These are phyloP conservation scores for Cephalopachus bancanus DNA, from an alignment of 2,797 vertebrate genomes.

Conservation along the genomic window DNA sequence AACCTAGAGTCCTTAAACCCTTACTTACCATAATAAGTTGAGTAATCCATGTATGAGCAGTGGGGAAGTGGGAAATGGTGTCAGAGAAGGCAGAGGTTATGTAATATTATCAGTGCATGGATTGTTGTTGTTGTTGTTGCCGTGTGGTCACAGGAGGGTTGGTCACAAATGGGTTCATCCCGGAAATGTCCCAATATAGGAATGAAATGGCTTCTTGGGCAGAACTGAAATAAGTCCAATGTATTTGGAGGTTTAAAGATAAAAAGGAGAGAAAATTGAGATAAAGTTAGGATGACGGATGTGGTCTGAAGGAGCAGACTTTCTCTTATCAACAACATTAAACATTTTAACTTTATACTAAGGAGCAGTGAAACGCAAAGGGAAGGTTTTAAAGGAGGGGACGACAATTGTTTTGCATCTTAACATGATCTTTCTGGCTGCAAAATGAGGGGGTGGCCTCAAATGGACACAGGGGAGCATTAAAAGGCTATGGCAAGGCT, in stretches of 20 bases:
- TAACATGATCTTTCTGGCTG: background rate
- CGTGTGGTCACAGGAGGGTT: too few relatives aligned
- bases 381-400: background rate
- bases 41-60: background rate
- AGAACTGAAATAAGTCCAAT: background rate
- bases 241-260: background rate
- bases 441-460: background rate
- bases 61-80: too few relatives aligned
- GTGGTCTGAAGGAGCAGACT: background rate
- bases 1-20: background rate
- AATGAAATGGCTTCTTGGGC: background rate
- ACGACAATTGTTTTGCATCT: background rate
- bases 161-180: background rate
- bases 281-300: background rate
- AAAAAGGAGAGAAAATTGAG: background rate
- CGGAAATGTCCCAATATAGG: background rate
- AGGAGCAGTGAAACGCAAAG: background rate
- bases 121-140: background rate
- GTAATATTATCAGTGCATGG: background rate
- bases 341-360: background rate
- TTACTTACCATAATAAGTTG: background rate
- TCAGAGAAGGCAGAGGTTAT: background rate
- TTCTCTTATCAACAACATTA: background rate
- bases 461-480: background rate
- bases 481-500: background rate